A percentile compares a stretch with the other conserved stretches of the same genome.
Evolutionary conservation across 2,888 invertebrate species (phyloP).

Genomic region (Trichogramma dendrolimi): DNA sequence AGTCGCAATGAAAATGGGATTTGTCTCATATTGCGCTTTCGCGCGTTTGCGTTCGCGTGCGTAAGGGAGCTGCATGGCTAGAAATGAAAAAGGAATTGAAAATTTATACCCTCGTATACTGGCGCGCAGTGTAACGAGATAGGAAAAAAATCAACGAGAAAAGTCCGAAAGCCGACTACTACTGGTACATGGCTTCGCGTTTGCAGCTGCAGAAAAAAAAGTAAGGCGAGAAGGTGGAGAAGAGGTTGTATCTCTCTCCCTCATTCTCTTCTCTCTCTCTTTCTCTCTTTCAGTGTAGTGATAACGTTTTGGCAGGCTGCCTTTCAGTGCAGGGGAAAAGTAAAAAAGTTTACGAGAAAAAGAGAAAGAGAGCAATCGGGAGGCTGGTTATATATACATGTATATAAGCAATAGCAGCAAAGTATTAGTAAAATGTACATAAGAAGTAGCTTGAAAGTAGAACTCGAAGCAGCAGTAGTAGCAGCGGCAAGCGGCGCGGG

Average conservation of each 20-base stretch:
- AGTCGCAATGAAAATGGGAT: too few relatives aligned
- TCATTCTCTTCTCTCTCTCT: too few relatives aligned
- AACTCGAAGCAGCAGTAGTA: constrained; percentile 2
- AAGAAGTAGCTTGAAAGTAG: constrained; percentile 13
- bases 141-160: constrained; percentile 7
- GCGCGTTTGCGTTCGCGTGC: background rate
- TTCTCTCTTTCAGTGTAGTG: constrained; percentile 6
- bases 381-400: too few relatives aligned
- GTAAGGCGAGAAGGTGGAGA: too few relatives aligned
- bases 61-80: background rate
- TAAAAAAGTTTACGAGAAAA: constrained; percentile 19
- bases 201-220: too few relatives aligned
- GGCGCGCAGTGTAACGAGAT: background rate
- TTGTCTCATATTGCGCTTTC: too few relatives aligned
- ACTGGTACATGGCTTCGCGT: too few relatives aligned
- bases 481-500: too few relatives aligned
- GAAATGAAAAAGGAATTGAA: constrained; percentile 1
- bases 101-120: constrained; percentile 11
- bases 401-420: too few relatives aligned
- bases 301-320: constrained; percentile 20
- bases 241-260: too few relatives aligned
- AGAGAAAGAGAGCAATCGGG: background rate
- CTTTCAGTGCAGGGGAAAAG: background rate
- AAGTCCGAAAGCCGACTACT: background rate
- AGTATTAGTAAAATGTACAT: too few relatives aligned